phyloP scores from a whole-genome alignment of 2,797 vertebrate species.

The Heterohyrax brucei region DNA sequence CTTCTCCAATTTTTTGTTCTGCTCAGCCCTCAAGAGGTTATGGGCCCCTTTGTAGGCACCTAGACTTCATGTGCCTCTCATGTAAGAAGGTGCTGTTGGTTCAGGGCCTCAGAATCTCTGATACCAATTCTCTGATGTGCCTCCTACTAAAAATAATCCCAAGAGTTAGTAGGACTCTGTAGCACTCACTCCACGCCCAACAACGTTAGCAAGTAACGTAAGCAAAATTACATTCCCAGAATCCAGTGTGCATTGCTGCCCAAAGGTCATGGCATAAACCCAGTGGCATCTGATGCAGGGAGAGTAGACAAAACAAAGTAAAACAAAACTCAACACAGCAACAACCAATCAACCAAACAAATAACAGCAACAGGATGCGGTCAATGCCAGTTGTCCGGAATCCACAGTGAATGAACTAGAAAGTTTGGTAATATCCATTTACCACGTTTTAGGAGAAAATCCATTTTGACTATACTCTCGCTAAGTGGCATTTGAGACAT shows the following conservation, averaged over 20 bases:
- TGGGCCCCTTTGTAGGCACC: neutral
- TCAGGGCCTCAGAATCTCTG: slow-evolving; percentile 3
- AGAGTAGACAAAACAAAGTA: neutral
- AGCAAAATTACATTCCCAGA: neutral
- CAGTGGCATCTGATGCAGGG: neutral
- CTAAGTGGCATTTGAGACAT: neutral
- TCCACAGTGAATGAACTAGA: neutral
- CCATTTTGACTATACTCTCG: neutral
- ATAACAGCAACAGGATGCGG: neutral
- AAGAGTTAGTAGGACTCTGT: neutral
- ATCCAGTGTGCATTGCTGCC: neutral
- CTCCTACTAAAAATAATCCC: neutral
- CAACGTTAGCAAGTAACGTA: neutral
- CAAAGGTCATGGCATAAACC: neutral
- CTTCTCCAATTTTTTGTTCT: neutral
- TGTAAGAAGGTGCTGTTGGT: neutral
- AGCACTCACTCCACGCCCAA: neutral
- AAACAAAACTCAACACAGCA: neutral
- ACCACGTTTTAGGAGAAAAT: neutral
- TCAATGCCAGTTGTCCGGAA: neutral
- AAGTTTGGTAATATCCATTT: neutral
- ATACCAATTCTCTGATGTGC: neutral
- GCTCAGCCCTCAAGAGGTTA: neutral
- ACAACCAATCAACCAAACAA: neutral
- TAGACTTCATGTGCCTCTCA: neutral